Evolutionary conservation across 2,797 vertebrate genomes (phyloP).

Genomic region (Cuniculus paca): DNA sequence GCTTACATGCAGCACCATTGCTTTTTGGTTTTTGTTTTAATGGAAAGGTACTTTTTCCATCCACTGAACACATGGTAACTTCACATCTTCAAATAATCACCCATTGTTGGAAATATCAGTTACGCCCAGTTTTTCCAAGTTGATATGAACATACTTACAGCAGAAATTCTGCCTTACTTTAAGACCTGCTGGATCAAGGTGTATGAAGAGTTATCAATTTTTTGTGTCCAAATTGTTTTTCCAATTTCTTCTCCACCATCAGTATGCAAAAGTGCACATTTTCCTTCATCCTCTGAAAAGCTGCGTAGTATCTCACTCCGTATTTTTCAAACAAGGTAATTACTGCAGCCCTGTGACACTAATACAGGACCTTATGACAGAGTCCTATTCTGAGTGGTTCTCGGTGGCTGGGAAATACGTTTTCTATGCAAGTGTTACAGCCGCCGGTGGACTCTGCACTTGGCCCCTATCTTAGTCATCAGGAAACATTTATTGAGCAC

Average conservation of each 20-base stretch:
- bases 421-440: background rate
- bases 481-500: background rate
- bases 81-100: background rate
- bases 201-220: background rate
- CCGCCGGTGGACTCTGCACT: background rate
- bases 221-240: background rate
- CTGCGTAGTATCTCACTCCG: background rate
- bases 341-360: background rate
- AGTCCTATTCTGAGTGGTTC: background rate
- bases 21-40: background rate
- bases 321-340: slow-evolving; percentile 21
- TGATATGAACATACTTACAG: background rate
- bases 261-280: background rate
- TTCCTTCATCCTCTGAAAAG: background rate
- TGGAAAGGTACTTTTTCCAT: background rate
- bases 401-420: background rate
- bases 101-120: background rate
- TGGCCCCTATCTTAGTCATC: background rate
- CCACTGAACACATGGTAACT: background rate
- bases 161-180: background rate
- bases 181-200: background rate
- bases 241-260: background rate
- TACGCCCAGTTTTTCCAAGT: background rate
- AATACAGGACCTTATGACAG: background rate
- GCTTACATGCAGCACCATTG: background rate